phyloP scores from a whole-genome alignment of 2,888 invertebrate species.

The Panzeria rudis region DNA sequence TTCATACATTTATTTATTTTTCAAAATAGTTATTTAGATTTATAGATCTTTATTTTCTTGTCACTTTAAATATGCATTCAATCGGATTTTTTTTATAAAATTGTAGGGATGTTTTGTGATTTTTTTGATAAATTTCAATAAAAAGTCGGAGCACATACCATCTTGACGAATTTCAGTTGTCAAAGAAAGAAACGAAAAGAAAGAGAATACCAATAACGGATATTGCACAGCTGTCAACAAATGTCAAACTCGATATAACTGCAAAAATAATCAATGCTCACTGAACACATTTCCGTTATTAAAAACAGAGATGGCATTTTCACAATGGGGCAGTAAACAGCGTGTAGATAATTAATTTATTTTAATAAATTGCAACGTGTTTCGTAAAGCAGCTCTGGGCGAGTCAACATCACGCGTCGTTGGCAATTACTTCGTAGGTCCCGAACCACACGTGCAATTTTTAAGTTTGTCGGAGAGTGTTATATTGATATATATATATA shows the following conservation, averaged over 20 bases:
- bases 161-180: conserved; percentile 77
- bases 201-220: conserved; percentile 74
- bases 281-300: conserved; percentile 48
- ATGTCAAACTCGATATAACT: conserved; percentile 22
- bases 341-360: no score
- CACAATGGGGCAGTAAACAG: background rate
- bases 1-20: conserved; percentile 33
- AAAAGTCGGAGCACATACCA: conserved; percentile 74
- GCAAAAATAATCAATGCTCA: conserved; percentile 35
- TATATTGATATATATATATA: no score
- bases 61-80: conserved; percentile 16
- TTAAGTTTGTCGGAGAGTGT: no score
- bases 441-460: no score
- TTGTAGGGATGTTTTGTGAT: conserved; percentile 72
- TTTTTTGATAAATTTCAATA: conserved; percentile 55
- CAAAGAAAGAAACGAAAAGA: conserved; percentile 77
- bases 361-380: no score
- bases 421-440: no score
- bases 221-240: conserved; percentile 67
- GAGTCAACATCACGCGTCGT: no score
- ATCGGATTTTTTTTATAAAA: conserved; percentile 1
- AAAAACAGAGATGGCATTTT: conserved; percentile 22
- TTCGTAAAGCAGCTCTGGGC: no score
- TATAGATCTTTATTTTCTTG: background rate
- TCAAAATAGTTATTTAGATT: conserved; percentile 24